These are phyloP conservation scores for Stratiolaelaps scimitus DNA, from an alignment of 1,140 invertebrate species.

Conservation along the genomic window DNA sequence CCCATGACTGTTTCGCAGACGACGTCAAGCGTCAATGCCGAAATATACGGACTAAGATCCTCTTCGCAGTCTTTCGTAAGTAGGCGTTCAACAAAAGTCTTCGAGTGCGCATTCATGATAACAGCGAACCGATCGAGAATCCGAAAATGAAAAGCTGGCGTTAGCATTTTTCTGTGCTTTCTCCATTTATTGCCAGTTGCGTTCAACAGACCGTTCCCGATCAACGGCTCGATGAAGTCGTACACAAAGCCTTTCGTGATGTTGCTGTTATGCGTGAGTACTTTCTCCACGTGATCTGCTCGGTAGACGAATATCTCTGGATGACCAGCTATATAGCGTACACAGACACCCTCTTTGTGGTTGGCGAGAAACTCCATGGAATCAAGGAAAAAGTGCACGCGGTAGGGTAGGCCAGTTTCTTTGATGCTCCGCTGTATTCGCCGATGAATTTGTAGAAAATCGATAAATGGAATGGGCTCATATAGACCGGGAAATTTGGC, in stretches of 20 bases:
- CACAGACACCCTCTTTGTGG: background rate
- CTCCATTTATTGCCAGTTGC: constrained; percentile 61
- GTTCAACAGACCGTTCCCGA: constrained; percentile 49
- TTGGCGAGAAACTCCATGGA: background rate
- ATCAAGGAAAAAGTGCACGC: background rate
- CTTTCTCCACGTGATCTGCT: background rate
- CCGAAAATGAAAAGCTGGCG: constrained; percentile 76
- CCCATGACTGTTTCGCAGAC: constrained; percentile 71
- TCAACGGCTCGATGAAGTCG: constrained; percentile 52
- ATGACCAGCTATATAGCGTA: background rate
- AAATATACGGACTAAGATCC: background rate
- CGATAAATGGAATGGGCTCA: background rate
- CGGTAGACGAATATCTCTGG: no score
- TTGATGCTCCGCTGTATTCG: background rate
- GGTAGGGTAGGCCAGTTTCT: background rate
- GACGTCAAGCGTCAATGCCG: constrained; percentile 10
- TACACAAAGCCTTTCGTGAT: constrained; percentile 55
- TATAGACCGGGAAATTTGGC: background rate
- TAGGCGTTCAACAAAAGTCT: constrained; percentile 53
- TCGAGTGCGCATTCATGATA: constrained; percentile 62
- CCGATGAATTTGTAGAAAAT: background rate
- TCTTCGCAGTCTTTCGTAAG: constrained; percentile 12
- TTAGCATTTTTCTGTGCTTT: constrained; percentile 64
- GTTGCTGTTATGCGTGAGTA: constrained; percentile 50
- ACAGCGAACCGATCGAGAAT: constrained; percentile 70